Base-by-base conservation (phyloP, 1,140 invertebrate species). In the Diabrotica virgifera region DNA sequence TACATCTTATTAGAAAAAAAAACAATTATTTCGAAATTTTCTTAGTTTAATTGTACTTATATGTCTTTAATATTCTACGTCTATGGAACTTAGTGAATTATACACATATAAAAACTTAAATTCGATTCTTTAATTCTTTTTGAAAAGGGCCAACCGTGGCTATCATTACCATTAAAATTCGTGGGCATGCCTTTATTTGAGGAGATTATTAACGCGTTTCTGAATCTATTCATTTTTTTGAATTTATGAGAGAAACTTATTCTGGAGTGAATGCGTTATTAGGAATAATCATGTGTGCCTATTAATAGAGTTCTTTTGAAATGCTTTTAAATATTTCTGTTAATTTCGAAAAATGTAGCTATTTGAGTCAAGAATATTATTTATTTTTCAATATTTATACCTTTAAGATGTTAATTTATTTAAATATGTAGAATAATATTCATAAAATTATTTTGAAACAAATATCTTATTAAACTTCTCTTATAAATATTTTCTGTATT, bases 201-300 rank as follows among this genome's bases (percentile, higher is more conserved):
- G 40, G n/a, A 46, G 40, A 46, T 46, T 46, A 46, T 46, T 46
- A 46, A 46, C 40, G 40, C 40, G n/a, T 46, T 46, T 46, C 40
- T 46, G 40, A 46, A 46, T n/a, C 40, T 46, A 46, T 46, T 46
- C 40, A 46, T 8, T 46, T 46, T 46, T 46, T 46, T 46, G 8
- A 46, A 46, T 46, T 46, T 46, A 46, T 46, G 40, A 46, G 40
- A 46, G 8, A 46, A 46, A 46, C 4, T n/a, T 46, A 10, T 46
- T 46, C 8, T 10, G n/a, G 8, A 46, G 1, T 46, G 40, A 46
- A 46, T 46, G 40, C 40, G 40, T 46, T 46, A 46, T 46, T 46
- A 46, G 8, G 6, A 46, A 46, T 46, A 46, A 10, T 46, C 8
- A 46, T 8, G 4, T 46, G n/a, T 8, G n/a, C n/a, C 6, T 46